Evolutionary conservation across 2,113 vertebrate species (phyloP).

Genomic region (Myotis yumanensis): DNA sequence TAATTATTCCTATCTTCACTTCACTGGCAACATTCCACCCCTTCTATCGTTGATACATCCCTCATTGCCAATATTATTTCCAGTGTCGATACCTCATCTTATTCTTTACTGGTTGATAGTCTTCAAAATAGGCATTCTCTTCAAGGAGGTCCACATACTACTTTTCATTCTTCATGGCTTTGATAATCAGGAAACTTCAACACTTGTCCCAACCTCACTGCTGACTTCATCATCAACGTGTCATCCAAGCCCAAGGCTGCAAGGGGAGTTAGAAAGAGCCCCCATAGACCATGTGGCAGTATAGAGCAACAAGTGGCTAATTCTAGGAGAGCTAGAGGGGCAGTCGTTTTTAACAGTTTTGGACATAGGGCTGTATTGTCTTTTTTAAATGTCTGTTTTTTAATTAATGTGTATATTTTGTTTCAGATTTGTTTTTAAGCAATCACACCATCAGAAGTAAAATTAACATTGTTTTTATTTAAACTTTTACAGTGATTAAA

Average conservation of each 20-base stretch:
- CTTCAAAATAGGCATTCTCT: not conserved
- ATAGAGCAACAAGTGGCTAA: not conserved
- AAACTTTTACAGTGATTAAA: constrained; percentile 41
- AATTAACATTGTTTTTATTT: constrained; percentile 33
- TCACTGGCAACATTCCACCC: not conserved
- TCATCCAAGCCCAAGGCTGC: not conserved
- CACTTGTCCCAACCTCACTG: not conserved
- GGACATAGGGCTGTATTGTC: not conserved
- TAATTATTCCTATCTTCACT: not conserved
- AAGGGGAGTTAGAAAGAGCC: not conserved
- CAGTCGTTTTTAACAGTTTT: not conserved
- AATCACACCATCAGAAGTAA: not conserved
- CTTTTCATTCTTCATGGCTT: not conserved
- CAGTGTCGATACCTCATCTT: not conserved
- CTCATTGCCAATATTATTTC: not conserved
- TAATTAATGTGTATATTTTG: not conserved
- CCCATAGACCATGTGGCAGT: not conserved
- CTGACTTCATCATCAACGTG: not conserved
- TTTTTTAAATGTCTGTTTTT: not conserved
- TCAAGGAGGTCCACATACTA: not conserved
- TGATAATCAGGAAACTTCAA: not conserved
- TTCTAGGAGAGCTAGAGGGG: not conserved
- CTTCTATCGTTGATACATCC: not conserved
- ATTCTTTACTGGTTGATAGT: not conserved
- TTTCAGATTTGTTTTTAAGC: not conserved